Evolutionary conservation across 2,113 vertebrate genomes (phyloP).

Genomic region (Pica pica): DNA sequence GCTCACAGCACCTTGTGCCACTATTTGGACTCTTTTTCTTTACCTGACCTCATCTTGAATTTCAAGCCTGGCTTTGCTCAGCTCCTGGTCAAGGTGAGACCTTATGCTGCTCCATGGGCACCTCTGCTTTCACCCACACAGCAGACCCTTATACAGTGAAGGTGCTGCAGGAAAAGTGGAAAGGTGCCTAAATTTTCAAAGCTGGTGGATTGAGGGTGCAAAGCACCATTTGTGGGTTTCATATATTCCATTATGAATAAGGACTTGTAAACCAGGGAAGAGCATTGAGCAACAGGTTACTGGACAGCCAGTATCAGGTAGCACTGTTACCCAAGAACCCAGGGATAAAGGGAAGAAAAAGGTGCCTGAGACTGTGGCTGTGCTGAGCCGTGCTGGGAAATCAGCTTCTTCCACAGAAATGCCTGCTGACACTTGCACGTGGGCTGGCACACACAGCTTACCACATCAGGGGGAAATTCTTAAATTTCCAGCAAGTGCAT

Average conservation of each 20-base stretch:
- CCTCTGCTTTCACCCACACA: background rate
- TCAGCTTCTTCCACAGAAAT: background rate
- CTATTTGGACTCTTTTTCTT: background rate
- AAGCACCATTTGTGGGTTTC: background rate
- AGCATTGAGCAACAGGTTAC: background rate
- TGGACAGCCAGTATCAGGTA: background rate
- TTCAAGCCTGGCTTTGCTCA: background rate
- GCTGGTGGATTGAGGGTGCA: background rate
- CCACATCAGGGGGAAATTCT: rapidly evolving
- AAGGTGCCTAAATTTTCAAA: background rate
- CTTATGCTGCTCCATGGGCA: rapidly evolving
- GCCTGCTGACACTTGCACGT: rapidly evolving
- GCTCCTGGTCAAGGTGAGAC: background rate
- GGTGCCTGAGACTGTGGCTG: background rate
- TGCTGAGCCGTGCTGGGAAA: rapidly evolving
- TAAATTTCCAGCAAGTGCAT: rapidly evolving
- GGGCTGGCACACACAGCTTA: background rate
- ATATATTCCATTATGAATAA: background rate
- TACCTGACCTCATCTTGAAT: background rate
- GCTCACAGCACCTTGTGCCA: rapidly evolving
- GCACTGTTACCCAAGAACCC: background rate
- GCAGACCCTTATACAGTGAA: background rate
- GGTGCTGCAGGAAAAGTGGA: background rate
- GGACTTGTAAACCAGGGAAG: background rate
- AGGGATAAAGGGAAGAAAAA: background rate